Evolutionary conservation across 2,113 vertebrate species (phyloP).

Genomic region (Jacana jacana): DNA sequence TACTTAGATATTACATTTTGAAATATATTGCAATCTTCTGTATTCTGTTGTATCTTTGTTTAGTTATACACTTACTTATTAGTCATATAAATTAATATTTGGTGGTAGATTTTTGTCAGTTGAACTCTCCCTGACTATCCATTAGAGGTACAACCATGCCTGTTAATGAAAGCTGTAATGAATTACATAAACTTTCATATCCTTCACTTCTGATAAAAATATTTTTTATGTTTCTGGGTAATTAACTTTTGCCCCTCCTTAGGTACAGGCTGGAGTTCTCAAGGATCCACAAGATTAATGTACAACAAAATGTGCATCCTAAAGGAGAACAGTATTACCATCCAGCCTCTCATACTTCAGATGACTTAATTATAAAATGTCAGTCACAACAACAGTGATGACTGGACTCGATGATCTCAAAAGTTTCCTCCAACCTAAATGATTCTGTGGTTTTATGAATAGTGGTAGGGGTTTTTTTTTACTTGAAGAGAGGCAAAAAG

Average conservation of each 20-base stretch:
- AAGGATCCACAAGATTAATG: background rate
- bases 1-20: background rate
- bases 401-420: no score
- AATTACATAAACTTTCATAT: background rate
- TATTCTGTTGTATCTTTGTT: background rate
- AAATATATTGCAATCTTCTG: background rate
- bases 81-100: background rate
- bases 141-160: background rate
- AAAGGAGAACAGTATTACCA: background rate
- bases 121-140: background rate
- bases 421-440: no score
- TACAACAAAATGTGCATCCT: background rate
- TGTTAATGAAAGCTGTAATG: background rate
- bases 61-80: background rate
- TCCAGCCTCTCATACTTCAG: background rate
- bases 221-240: background rate
- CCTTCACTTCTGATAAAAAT: background rate
- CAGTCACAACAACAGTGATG: background rate
- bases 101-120: background rate
- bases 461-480: fast-evolving
- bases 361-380: background rate
- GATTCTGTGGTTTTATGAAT: no score
- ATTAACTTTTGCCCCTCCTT: background rate
- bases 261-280: background rate
- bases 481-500: background rate